phyloP scores from a whole-genome alignment of 1,140 invertebrate species.

The Palaemon carinicauda region DNA sequence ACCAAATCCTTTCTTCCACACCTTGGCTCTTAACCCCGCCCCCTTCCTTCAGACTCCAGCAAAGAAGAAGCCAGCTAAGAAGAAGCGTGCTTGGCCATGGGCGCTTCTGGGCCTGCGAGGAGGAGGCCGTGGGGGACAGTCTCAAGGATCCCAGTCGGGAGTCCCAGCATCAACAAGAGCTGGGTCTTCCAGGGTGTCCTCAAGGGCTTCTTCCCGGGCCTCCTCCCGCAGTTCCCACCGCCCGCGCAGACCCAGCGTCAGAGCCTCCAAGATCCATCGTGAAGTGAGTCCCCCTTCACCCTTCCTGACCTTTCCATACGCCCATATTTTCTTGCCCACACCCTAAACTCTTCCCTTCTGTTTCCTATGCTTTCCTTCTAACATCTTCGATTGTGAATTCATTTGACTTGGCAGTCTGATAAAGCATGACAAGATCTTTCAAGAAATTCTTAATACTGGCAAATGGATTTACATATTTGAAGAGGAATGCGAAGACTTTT shows the following conservation, averaged over 20 bases:
- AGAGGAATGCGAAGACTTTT: too few relatives aligned
- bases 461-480: too few relatives aligned
- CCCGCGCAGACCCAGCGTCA: constrained; percentile 13
- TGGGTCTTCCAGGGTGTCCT: neutral
- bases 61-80: constrained; percentile 27
- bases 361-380: neutral
- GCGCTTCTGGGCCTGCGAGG: constrained; percentile 18
- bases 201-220: constrained; percentile 14
- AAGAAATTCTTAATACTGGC: too few relatives aligned
- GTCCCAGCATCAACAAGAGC: too few relatives aligned
- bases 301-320: neutral
- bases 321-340: neutral
- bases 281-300: constrained; percentile 15
- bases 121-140: neutral
- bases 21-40: neutral
- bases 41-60: constrained; percentile 21
- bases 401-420: neutral
- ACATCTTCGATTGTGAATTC: neutral
- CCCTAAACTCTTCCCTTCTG: neutral
- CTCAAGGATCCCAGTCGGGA: neutral
- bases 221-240: constrained; percentile 29
- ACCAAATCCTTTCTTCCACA: neutral
- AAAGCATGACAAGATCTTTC: too few relatives aligned
- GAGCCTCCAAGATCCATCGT: constrained; percentile 25
- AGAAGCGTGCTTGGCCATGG: constrained; percentile 29